Percentiles rank a stretch among this genome's conserved stretches.
Evolutionary conservation across 2,797 vertebrate genomes (phyloP).

Genomic region (Scolopax bukidnonensis): DNA sequence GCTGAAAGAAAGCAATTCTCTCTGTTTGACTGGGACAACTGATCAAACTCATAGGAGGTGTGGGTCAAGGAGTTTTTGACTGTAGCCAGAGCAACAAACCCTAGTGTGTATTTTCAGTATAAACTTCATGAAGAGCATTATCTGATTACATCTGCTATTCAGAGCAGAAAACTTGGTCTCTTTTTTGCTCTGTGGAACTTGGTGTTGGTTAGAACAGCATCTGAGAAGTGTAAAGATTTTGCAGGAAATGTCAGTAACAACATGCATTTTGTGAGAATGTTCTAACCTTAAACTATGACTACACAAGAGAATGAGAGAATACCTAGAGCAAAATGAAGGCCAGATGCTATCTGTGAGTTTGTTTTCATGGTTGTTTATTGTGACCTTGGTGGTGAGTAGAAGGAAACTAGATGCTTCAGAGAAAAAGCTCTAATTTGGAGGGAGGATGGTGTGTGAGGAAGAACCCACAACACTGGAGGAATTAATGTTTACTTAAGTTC

Average conservation of each 20-base stretch:
- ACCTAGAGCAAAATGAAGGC: neutral
- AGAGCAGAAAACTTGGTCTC: neutral
- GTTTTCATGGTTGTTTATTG: neutral
- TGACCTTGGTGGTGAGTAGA: neutral
- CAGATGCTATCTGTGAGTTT: neutral
- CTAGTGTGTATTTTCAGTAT: neutral
- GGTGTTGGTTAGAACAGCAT: neutral
- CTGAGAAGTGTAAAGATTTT: neutral
- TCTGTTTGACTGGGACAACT: neutral
- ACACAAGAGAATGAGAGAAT: neutral
- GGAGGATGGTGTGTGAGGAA: neutral
- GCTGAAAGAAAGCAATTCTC: neutral
- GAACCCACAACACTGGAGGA: neutral
- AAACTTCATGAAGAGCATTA: neutral
- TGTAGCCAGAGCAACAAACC: neutral
- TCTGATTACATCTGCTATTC: neutral
- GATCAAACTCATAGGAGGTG: neutral
- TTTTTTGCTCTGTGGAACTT: neutral
- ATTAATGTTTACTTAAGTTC: neutral
- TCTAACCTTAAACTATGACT: neutral
- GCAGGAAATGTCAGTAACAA: neutral
- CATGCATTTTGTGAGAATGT: neutral
- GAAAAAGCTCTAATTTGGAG: neutral
- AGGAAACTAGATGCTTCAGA: neutral
- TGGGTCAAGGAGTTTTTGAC: neutral